Conservation (phyloP, 2,113 vertebrate genomes). For the Panthera leo region DNA sequence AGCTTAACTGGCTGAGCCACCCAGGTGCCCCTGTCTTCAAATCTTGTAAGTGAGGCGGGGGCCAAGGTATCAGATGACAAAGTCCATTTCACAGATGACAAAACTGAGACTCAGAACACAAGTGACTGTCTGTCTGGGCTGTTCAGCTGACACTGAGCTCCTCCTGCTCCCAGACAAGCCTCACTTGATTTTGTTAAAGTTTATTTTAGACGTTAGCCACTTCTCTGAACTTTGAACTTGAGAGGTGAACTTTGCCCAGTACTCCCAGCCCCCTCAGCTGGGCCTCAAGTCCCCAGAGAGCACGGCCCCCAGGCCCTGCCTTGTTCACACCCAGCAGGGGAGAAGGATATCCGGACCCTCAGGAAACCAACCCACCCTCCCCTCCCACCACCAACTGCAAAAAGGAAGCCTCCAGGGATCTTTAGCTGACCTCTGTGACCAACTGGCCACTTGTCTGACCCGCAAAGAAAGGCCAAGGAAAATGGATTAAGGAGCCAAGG, state of each 20-base stretch:
- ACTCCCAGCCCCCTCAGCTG: neutral
- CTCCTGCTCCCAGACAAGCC: neutral
- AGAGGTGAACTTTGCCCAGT: neutral
- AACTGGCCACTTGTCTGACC: constrained; percentile 20
- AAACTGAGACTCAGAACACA: neutral
- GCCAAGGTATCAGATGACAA: neutral
- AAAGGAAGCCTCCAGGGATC: neutral
- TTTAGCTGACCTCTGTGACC: neutral
- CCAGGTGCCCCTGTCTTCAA: neutral
- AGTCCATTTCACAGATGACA: neutral
- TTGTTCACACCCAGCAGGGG: neutral
- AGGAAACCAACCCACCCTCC: neutral
- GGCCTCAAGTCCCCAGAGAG: neutral
- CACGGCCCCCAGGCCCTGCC: neutral
- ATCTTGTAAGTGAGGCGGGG: neutral
- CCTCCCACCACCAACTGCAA: too few species aligned
- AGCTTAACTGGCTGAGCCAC: too few species aligned
- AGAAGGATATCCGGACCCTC: neutral
- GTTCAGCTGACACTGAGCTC: neutral
- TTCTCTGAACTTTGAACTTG: neutral
- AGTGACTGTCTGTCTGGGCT: neutral
- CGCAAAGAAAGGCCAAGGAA: constrained; percentile 58
- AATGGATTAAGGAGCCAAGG: constrained; percentile 28
- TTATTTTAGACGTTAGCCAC: neutral
- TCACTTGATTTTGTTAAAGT: neutral